Evolutionary conservation across 2,797 vertebrate species (phyloP), one percentile per base, ranked within the genome.

Genomic region (Lycodopsis pacificus): DNA sequence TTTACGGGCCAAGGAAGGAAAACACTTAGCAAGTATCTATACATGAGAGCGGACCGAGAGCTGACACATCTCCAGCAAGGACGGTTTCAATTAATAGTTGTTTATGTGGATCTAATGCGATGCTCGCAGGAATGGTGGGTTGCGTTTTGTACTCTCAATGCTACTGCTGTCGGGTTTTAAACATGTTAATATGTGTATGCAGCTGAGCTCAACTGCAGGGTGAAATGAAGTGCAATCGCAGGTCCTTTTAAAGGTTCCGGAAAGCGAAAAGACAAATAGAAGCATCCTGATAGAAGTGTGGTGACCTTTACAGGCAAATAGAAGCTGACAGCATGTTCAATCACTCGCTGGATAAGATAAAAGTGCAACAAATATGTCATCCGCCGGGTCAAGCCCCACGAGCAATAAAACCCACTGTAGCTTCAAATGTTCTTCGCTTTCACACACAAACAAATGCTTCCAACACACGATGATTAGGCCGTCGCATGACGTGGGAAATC

Each of bases 1-100:
- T 94, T 95, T 95, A 95, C 90, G 87, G 93, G 82, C 91, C 62
- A 30, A 77, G 83, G 91, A 85, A 88, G 90, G 84, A 89, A 92
- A 90, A 93, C 86, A 88, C 89, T 91, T 86, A 86, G 86, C 82
- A 66, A 86, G 84, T 80, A 86, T 87, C 88, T 92, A 90, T 91
- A 92, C 87, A 91, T 90, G 86, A 83, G 74, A 76, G 36, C 76
- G 77, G 61, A 87, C 65, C 22, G 22, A 69, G 69, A 81, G 72
- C 86, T 74, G 77, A 80, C 73, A 86, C 83, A 86, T 76, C 51
- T 72, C 79, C 46, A 62, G 75, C 57, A 65, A 82, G 83, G 82
- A 79, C 92, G 82, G 72, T 89, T 92, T 87, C 86, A 85, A 88
- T 94, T 91, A 90, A 93, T 92, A 40, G 86, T 76, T 90, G 84